Evolutionary conservation across 1,140 invertebrate species (phyloP), one percentile per base, ranked within the genome.

Genomic region (Drosophila pandora): DNA sequence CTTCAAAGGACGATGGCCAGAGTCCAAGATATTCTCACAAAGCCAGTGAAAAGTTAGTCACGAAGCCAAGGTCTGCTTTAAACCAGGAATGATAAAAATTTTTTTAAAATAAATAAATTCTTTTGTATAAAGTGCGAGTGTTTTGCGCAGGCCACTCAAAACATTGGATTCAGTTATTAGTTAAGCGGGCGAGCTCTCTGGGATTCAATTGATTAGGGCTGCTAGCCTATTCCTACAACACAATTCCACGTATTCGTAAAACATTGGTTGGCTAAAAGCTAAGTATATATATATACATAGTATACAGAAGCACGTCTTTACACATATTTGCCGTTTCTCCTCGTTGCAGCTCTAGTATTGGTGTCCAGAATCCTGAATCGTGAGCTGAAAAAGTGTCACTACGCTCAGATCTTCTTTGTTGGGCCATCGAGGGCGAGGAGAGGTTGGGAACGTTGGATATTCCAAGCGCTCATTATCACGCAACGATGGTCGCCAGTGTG

Each of bases 401-500:
- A 53, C 70, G 52, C 48, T 75, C 72, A 50, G 55, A 57, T 67
- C 54, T 72, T 63, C 54, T 43, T 58, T 61, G n/a, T 43, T 21
- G 13, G 4, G 7, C 17, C 17, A 17, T 43, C 6, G 10, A 43
- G 43, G 21, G 21, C 17, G 17, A 37, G 50, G 43, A 41, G 39
- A 39, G 32, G 17, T 48, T 5, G 37, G 28, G 12, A 30, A 45
- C 22, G 39, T 73, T 61, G 68, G 45, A 53, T 74, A 39, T 64
- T 74, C 48, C 47, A 48, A 48, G 71, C 49, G 58, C 49, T 71
- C 78, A 87, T 87, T 87, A 87, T 87, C 82, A 87, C 82, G 82
- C 78, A 67, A 88, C 78, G 61, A 78, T 79, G 78, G 78, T 70
- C 55, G 82, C 74, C 83, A 87, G 76, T 76, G 74, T 75, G 72